Evolutionary conservation across 2,113 vertebrate genomes (phyloP).

Genomic region (Chionomys nivalis): DNA sequence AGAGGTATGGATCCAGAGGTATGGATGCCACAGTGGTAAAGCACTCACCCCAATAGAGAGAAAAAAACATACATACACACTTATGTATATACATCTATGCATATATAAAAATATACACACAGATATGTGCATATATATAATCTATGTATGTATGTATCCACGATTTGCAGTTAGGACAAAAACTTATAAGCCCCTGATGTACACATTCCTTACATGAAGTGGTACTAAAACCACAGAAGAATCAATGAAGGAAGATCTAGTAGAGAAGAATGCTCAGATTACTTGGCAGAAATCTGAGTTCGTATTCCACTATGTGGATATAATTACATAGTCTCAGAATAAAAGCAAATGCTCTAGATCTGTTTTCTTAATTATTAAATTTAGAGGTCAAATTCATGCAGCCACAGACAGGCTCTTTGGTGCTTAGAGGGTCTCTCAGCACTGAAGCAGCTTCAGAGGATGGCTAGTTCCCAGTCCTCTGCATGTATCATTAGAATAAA

Average conservation of each 20-base stretch:
- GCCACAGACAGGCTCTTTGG: background rate
- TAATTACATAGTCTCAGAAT: constrained; percentile 28
- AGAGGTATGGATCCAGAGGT: background rate
- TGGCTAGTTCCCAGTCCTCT: background rate
- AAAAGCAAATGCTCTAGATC: constrained; percentile 24
- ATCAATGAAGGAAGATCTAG: background rate
- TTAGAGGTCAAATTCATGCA: background rate
- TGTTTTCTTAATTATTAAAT: constrained; percentile 38
- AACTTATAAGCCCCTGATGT: background rate
- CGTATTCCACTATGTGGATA: background rate
- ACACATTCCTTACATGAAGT: background rate
- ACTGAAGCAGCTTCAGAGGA: background rate
- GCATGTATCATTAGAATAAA: constrained; percentile 35
- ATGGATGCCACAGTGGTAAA: background rate
- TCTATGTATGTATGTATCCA: background rate
- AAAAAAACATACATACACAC: background rate
- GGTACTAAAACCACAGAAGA: constrained; percentile 2
- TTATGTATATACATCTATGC: no score
- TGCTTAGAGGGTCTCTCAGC: constrained; percentile 8
- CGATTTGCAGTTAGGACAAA: background rate
- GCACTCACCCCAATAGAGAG: background rate
- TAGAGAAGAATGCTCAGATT: background rate
- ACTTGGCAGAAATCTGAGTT: constrained; percentile 14
- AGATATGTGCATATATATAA: no score
- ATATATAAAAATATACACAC: background rate